Percentiles rank a stretch among this genome's conserved stretches.
These are phyloP conservation scores for Andrena praecox DNA, from an alignment of 2,888 invertebrate species.

Conservation along the genomic window DNA sequence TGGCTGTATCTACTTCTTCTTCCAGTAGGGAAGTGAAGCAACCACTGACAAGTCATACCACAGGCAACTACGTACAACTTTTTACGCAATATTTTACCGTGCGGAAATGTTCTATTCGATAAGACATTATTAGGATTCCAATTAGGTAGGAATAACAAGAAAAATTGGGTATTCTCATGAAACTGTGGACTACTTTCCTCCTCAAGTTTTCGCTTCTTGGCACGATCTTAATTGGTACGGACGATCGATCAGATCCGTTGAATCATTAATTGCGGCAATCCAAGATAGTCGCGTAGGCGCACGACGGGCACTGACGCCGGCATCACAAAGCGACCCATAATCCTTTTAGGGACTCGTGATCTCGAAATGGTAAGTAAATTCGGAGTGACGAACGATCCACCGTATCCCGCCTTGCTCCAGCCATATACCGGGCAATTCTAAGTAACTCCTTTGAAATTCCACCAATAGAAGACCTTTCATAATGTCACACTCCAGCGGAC, in stretches of 20 bases:
- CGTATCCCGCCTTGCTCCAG: constrained; percentile 2
- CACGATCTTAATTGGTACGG: constrained; percentile 10
- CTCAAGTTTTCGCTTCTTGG: neutral
- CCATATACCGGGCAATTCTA: constrained; percentile 21
- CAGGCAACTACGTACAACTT: too few species aligned
- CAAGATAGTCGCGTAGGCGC: neutral
- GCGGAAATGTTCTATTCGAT: neutral
- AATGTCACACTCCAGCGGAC: neutral
- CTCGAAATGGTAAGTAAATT: constrained; percentile 48
- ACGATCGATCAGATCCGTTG: constrained; percentile 18
- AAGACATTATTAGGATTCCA: neutral
- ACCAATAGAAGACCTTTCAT: neutral
- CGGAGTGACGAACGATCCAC: constrained; percentile 35
- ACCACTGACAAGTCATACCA: too few species aligned
- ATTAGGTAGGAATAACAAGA: neutral
- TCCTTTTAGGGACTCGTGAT: constrained; percentile 49
- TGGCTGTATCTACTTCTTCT: too few species aligned
- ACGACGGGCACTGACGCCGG: constrained; percentile 16
- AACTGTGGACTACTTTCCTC: neutral
- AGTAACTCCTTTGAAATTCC: neutral
- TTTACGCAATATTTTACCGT: too few species aligned
- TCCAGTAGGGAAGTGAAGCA: too few species aligned
- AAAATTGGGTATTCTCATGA: neutral
- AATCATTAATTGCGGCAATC: constrained; percentile 16
- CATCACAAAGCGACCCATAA: constrained; percentile 49